Base-by-base conservation (phyloP, 1,140 invertebrate species). In the Atta texana region DNA sequence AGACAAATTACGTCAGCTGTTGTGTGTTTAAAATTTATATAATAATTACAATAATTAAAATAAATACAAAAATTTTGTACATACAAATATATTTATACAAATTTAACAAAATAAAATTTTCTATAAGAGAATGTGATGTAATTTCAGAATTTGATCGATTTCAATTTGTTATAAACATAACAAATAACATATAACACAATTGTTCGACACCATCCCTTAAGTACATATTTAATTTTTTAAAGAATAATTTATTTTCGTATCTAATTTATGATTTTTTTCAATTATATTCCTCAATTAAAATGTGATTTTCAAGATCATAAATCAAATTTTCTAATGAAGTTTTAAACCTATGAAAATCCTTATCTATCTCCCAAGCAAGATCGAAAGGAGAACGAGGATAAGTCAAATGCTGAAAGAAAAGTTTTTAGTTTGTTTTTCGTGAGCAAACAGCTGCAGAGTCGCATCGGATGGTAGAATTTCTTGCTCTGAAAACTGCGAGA, bases 391-490 rank as follows among this genome's bases (percentile, higher is more conserved):
- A 66, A 59, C 18, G 39, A 39, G 55, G 71, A 28, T 75, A 84
- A 84, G 81, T 80, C 72, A 55, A 77, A 87, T 21, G 44, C n/a
- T 78, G 59, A 59, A 59, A 51, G 61, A 69, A 87, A 90, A 90
- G 80, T 90, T 90, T 57, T 85, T 24, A 86, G 90, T 92, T 91
- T 92, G 87, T 91, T 92, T 93, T 92, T 90, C 84, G 55, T 81
- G 89, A 88, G 88, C 89, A 92, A 91, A 93, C 88, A 88, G 76
- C 85, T 69, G 66, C 64, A 34, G 61, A 87, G 88, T 77, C 69
- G 61, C 69, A 87, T 86, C 74, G 88, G 69, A 72, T 78, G 75
- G 64, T 57, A 64, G 39, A 86, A 39, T 86, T 90, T 92, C 63
- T 51, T 68, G 24, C 49, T 68, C 55, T 61, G 21, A 64, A 66